phyloP scores from a whole-genome alignment of 2,797 vertebrate genomes.

The Sebastes iracundus region DNA sequence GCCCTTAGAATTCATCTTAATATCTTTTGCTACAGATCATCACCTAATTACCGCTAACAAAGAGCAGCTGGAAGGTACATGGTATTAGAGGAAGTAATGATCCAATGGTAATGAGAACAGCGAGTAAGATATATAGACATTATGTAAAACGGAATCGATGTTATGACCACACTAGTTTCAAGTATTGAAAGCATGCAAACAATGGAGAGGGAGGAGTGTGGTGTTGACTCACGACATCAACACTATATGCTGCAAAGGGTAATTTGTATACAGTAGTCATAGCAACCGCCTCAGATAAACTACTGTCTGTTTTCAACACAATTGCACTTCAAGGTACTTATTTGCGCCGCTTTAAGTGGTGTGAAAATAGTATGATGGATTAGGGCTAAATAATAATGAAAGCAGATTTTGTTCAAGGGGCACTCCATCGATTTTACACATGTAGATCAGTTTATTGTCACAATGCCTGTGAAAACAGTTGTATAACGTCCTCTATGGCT shows the following conservation, averaged over 20 bases:
- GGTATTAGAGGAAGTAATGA: constrained; percentile 79
- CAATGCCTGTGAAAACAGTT: not conserved
- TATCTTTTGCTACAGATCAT: constrained; percentile 75
- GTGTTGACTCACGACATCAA: not conserved
- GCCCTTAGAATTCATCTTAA: constrained; percentile 72
- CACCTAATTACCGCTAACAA: constrained; percentile 77
- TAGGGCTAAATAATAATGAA: not conserved
- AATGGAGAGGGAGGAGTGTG: not conserved
- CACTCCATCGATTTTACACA: not conserved
- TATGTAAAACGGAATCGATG: constrained; percentile 65
- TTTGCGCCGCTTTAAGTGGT: not conserved
- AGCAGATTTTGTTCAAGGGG: not conserved
- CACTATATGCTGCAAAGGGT: not conserved
- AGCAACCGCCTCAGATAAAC: not conserved
- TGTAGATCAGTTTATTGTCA: not conserved
- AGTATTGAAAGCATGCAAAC: not conserved
- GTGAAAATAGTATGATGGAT: not conserved
- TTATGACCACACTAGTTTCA: constrained; percentile 14
- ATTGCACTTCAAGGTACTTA: not conserved
- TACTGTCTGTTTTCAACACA: not conserved
- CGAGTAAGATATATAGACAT: constrained; percentile 57
- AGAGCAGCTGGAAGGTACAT: constrained; percentile 76
- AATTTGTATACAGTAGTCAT: constrained; percentile 13
- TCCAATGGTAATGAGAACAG: constrained; percentile 71
- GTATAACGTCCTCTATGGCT: not conserved